A percentile compares a stretch with the other conserved stretches of the same genome.
Evolutionary conservation across 2,113 vertebrate species (phyloP).

Genomic region (Shinisaurus crocodilurus): DNA sequence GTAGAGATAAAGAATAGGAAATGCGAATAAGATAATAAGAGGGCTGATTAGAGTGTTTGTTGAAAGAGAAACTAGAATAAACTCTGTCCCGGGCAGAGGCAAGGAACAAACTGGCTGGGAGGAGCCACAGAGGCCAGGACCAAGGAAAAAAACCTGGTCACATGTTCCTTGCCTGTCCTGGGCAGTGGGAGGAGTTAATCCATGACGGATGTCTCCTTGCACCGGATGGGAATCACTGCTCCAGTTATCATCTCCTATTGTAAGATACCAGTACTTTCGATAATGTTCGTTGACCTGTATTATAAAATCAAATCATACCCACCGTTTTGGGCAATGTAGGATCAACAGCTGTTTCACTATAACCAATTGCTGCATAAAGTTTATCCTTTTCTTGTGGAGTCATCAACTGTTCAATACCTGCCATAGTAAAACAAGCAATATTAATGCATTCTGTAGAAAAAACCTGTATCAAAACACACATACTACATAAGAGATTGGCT

Average conservation of each 20-base stretch:
- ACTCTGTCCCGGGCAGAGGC: too few relatives aligned
- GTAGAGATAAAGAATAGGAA: too few relatives aligned
- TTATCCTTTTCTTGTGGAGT: slow-evolving; percentile 90
- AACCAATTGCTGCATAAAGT: slow-evolving; percentile 97
- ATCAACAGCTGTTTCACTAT: slow-evolving; percentile 92
- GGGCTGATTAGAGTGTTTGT: too few relatives aligned
- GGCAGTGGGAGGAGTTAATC: too few relatives aligned
- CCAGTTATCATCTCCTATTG: not conserved
- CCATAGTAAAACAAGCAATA: slow-evolving; percentile 48
- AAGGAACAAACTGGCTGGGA: too few relatives aligned
- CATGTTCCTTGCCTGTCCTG: too few relatives aligned
- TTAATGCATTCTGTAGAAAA: slow-evolving; percentile 9
- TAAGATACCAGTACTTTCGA: not conserved
- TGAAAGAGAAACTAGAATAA: too few relatives aligned
- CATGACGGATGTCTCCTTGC: too few relatives aligned
- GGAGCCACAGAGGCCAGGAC: too few relatives aligned
- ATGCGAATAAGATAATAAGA: too few relatives aligned
- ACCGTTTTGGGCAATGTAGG: slow-evolving; percentile 95
- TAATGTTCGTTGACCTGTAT: not conserved
- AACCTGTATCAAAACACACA: not conserved
- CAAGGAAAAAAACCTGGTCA: too few relatives aligned
- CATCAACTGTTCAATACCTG: slow-evolving; percentile 91
- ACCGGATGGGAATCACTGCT: not conserved
- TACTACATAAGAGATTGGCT: not conserved
- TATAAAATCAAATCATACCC: slow-evolving; percentile 60